Evolutionary conservation across 2,888 invertebrate species (phyloP), one percentile per base, ranked within the genome.

Genomic region (Lasioglossum morio): DNA sequence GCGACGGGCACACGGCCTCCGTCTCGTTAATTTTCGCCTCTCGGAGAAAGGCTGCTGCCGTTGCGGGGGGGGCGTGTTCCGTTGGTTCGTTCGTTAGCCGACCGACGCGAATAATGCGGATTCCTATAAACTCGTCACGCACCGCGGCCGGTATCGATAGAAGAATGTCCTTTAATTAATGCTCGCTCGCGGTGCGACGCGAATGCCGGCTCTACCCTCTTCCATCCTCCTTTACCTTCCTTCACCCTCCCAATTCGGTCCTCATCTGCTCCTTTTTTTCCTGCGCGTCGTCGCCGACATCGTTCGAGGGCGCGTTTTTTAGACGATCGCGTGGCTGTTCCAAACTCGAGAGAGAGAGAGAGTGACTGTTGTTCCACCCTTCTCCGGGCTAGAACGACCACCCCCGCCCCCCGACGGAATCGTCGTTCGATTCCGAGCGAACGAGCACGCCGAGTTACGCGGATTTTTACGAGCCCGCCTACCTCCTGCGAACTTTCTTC

Each of bases 151-250:
- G 43, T 72, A 72, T 77, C 77, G 79, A 77, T 77, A 63, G 72
- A 77, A 77, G 72, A 77, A 77, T 57, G 72, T 66, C 77, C 81
- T 81, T 81, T 81, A 77, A 81, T 81, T 81, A 81, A 77, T 77
- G 81, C 69, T 27, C 43, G 53, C 46, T 23, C 74, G 74, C 34
- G 46, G 46, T 69, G 30, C 77, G 48, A 37, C 73, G 46, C 57
- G 72, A 60, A 57, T 72, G 57, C 40, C 60, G 34, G 2, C 14
- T n/a, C 69, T 34, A 19, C 34, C 23, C 34, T 69, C 34, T 66
- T 66, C 19, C 66, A 19, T 19, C 66, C 66, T 34, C 34, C 34
- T 34, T 8, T 0, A 30, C 60, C 27, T 27, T 63, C 66, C 30
- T 34, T 30, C 30, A 8, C 34, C 30, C 66, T 66, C 66, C 30